phyloP scores from a whole-genome alignment of 2,797 vertebrate species.

The Notolepis coatsorum region DNA sequence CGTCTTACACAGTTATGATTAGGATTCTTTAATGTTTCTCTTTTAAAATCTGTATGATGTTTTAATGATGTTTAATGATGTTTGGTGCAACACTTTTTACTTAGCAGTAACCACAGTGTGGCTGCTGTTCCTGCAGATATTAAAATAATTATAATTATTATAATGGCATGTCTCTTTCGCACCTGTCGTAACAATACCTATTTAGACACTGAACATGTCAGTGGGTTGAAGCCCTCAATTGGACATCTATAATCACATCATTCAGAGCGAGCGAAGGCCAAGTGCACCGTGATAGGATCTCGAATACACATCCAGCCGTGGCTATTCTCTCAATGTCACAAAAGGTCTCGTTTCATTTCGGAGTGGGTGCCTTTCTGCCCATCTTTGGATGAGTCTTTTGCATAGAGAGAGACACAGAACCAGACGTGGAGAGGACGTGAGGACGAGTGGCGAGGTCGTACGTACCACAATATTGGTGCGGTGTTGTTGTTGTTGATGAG shows the following conservation, averaged over 20 bases:
- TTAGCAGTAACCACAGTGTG: too few species aligned
- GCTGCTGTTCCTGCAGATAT: too few species aligned
- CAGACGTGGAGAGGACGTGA: neutral
- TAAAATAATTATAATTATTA: neutral
- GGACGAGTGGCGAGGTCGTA: neutral
- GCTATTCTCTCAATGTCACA: neutral
- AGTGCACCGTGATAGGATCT: neutral
- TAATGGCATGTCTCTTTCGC: neutral
- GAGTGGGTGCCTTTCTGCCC: too few species aligned
- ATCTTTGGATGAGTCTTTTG: neutral
- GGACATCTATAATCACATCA: conserved; percentile 7
- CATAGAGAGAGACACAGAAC: neutral
- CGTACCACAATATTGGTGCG: too few species aligned
- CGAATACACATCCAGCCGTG: neutral
- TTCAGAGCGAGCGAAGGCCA: neutral
- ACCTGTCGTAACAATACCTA: neutral
- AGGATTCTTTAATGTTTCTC: too few species aligned
- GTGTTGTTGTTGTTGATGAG: neutral
- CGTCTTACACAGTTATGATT: too few species aligned
- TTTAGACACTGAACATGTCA: too few species aligned
- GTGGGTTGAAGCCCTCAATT: neutral
- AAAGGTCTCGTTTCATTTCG: neutral
- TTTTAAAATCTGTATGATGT: too few species aligned
- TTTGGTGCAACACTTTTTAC: too few species aligned
- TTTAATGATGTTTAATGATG: too few species aligned